Evolutionary conservation across 2,113 vertebrate genomes (phyloP).

Genomic region (Opisthocomus hoazin): DNA sequence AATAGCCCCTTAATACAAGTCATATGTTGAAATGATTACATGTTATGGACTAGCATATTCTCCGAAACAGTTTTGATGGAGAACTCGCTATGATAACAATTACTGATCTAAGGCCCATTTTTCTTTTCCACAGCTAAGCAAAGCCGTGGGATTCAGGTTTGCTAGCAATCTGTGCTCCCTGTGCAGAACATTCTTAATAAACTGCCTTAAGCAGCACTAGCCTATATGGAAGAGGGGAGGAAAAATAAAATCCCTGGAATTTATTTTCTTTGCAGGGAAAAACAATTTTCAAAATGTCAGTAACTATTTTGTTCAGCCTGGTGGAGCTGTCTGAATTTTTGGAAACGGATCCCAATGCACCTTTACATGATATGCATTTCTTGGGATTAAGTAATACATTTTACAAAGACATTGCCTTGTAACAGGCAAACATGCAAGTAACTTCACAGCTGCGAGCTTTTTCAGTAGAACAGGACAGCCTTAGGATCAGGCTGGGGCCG

Average conservation of each 20-base stretch:
- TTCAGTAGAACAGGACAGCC: constrained; percentile 41
- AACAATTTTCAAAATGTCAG: background rate
- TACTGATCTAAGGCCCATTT: constrained; percentile 49
- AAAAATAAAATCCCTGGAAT: constrained; percentile 43
- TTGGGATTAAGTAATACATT: constrained; percentile 52
- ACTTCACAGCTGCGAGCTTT: constrained; percentile 48
- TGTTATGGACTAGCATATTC: constrained; percentile 48
- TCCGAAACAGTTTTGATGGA: constrained; percentile 45
- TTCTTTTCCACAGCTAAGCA: constrained; percentile 58
- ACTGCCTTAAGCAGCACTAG: constrained; percentile 27
- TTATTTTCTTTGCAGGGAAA: constrained; percentile 42
- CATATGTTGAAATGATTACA: constrained; percentile 68
- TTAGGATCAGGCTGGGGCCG: background rate
- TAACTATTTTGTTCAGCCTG: background rate
- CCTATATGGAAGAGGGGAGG: background rate
- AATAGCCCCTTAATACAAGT: constrained; percentile 68
- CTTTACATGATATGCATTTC: constrained; percentile 14
- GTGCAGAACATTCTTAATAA: constrained; percentile 24
- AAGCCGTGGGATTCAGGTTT: constrained; percentile 49
- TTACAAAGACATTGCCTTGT: constrained; percentile 43
- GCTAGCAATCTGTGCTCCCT: constrained; percentile 41
- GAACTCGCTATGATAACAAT: constrained; percentile 54
- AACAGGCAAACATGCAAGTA: constrained; percentile 19
- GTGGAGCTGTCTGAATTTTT: constrained; percentile 18
- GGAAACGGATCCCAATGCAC: constrained; percentile 37